Evolutionary conservation across 2,888 invertebrate genomes (phyloP).

Genomic region (Ochropleura leucogaster): DNA sequence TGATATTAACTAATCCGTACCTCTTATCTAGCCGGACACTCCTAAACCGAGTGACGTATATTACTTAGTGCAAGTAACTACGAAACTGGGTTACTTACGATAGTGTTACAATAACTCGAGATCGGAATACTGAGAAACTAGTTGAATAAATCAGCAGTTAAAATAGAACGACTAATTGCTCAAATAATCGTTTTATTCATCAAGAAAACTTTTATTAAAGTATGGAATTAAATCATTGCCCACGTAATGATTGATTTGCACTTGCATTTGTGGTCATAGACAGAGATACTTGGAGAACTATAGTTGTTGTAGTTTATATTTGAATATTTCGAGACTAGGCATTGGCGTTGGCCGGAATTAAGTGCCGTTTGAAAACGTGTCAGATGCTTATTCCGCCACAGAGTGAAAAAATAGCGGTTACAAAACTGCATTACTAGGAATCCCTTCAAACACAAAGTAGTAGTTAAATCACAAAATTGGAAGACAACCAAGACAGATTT

Average conservation of each 20-base stretch:
- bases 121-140: conserved; percentile 45
- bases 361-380: conserved; percentile 9
- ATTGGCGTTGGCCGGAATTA: conserved; percentile 7
- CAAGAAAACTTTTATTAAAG: conserved; percentile 36
- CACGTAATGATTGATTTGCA: conserved; percentile 37
- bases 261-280: conserved; percentile 39
- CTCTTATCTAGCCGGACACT: conserved; percentile 60
- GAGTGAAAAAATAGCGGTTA: conserved; percentile 27
- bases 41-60: conserved; percentile 55
- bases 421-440: conserved; percentile 43
- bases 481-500: conserved; percentile 61
- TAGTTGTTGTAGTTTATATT: conserved; percentile 8
- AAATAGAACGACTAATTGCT: conserved; percentile 53
- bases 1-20: conserved; percentile 30
- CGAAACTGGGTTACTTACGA: conserved; percentile 63
- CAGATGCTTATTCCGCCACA: conserved; percentile 11
- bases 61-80: conserved; percentile 47
- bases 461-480: conserved; percentile 61
- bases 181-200: conserved; percentile 39
- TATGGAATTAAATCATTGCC: conserved; percentile 27
- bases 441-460: conserved; percentile 41
- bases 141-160: conserved; percentile 39
- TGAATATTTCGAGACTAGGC: conserved; percentile 16
- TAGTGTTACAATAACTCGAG: conserved; percentile 56
- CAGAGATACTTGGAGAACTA: conserved; percentile 20